A percentile compares a stretch with the other conserved stretches of the same genome.
Evolutionary conservation across 2,797 vertebrate genomes (phyloP).

Genomic region (Crenuchus spilurus): DNA sequence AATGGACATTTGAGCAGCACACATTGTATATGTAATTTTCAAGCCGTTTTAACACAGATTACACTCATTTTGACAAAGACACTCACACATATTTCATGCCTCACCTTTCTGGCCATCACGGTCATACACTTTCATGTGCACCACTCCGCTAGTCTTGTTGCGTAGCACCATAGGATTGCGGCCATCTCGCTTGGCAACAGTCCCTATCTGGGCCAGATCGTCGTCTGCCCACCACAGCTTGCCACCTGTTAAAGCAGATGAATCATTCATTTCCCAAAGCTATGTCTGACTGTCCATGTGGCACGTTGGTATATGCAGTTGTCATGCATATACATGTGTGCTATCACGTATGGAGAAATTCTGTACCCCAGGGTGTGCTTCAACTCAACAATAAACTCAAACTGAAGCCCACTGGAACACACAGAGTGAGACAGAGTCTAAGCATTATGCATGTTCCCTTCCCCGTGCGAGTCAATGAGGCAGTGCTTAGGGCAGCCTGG

Average conservation of each 20-base stretch:
- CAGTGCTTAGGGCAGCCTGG: slow-evolving; percentile 57
- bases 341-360: too few species aligned
- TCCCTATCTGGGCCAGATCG: slow-evolving; percentile 90
- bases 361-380: slow-evolving; percentile 24
- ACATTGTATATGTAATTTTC: neutral
- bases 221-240: slow-evolving; percentile 99
- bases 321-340: slow-evolving; percentile 19
- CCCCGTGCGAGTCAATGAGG: slow-evolving; percentile 59
- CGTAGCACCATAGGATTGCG: slow-evolving; percentile 83
- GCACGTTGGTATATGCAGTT: neutral
- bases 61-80: neutral
- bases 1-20: too few species aligned
- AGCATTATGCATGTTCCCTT: slow-evolving; percentile 46
- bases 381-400: slow-evolving; percentile 31
- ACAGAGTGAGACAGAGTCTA: slow-evolving; percentile 29
- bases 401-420: neutral
- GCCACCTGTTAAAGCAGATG: slow-evolving; percentile 79
- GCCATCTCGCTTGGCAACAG: slow-evolving; percentile 92
- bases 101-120: slow-evolving; percentile 93
- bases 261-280: slow-evolving; percentile 40
- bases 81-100: neutral
- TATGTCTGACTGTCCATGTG: slow-evolving; percentile 7
- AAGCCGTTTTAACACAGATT: too few species aligned
- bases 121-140: slow-evolving; percentile 97
- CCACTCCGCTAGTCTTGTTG: slow-evolving; percentile 92